Base-by-base conservation (phyloP, 2,888 invertebrate species). In the Cosmorhoe ocellata region DNA sequence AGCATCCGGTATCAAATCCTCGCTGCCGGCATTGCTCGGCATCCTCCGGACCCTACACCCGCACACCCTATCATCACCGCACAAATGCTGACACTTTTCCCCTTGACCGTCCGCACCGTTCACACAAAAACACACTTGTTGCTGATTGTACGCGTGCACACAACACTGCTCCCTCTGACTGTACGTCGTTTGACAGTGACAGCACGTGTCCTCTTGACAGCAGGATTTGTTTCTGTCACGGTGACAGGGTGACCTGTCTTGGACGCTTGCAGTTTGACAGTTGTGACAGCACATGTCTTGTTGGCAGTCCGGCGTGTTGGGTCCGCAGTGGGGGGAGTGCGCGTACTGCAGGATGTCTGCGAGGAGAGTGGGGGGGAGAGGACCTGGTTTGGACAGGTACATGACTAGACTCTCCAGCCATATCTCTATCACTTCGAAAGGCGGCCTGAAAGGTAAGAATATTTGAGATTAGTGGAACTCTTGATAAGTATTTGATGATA, bases 361-460 rank as follows among this genome's bases (percentile, higher is more conserved):
- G 10, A 95, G 91, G 30, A 96, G 84, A 63, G 95, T 93, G 4
- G 91, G 81, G 0, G 95, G 94, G 42, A 93, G 73, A 0, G 93
- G 86, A 51, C 91, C 92, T 1, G 93, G 92, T 9, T 92, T 91
- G 0, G 93, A 92, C 49, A 95, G 81, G 68, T 95, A 94, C 91
- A 94, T 93, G 14, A 94, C 93, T 38, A 97, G 81, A 24, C 94
- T 94, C 76, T 96, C 95, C 43, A 97, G 84, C 97, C 98, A 97
- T n/a, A 95, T 93, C 83, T 96, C 95, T 77, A 97, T 93, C 27
- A 96, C 94, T 74, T 97, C 97, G 84, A 98, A 98, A 0, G 97
- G 95, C 0, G 98, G 98, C 69, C 97, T 96, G 70, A 93, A 93
- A 47, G 28, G 5, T 7, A 22, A 30, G 1, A 4, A 30, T 4